These are phyloP conservation scores for Meghimatium bilineatum DNA, from an alignment of 2,888 invertebrate genomes.

Conservation along the genomic window DNA sequence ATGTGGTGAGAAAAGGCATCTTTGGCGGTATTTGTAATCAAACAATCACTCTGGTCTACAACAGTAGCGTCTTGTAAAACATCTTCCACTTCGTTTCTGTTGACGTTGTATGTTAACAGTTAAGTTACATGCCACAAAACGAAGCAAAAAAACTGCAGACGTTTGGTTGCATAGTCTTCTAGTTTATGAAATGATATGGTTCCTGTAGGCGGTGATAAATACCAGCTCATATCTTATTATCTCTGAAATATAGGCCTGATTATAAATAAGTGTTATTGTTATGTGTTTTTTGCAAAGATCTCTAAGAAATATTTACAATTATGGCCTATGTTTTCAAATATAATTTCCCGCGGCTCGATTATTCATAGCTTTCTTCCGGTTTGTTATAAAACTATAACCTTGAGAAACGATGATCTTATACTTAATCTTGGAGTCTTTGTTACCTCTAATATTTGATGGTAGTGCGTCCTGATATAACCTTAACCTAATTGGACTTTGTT, in stretches of 20 bases:
- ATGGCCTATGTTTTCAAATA: neutral
- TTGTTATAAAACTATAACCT: too few species aligned
- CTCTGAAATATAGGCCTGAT: too few species aligned
- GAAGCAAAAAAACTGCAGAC: slow-evolving; percentile 60
- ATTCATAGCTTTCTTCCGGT: neutral
- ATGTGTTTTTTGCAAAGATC: too few species aligned
- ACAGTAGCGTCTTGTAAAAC: slow-evolving; percentile 53
- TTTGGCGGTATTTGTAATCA: slow-evolving; percentile 67
- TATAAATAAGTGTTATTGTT: too few species aligned
- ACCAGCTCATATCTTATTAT: slow-evolving; percentile 60
- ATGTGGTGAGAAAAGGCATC: slow-evolving; percentile 73
- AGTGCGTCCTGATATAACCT: too few species aligned
- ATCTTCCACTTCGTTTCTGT: slow-evolving; percentile 54
- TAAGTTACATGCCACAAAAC: slow-evolving; percentile 51
- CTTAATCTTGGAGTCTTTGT: too few species aligned
- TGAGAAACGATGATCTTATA: too few species aligned
- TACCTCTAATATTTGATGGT: too few species aligned
- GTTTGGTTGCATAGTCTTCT: slow-evolving; percentile 57
- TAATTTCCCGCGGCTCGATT: slow-evolving; percentile 30
- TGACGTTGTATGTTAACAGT: too few species aligned
- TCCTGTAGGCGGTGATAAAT: slow-evolving; percentile 62
- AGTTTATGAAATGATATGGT: slow-evolving; percentile 60
- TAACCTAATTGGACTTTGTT: too few species aligned
- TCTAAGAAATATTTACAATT: too few species aligned
- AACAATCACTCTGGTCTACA: slow-evolving; percentile 66